These are phyloP conservation scores for Fregata magnificens DNA, from an alignment of 2,113 vertebrate genomes.

Conservation along the genomic window DNA sequence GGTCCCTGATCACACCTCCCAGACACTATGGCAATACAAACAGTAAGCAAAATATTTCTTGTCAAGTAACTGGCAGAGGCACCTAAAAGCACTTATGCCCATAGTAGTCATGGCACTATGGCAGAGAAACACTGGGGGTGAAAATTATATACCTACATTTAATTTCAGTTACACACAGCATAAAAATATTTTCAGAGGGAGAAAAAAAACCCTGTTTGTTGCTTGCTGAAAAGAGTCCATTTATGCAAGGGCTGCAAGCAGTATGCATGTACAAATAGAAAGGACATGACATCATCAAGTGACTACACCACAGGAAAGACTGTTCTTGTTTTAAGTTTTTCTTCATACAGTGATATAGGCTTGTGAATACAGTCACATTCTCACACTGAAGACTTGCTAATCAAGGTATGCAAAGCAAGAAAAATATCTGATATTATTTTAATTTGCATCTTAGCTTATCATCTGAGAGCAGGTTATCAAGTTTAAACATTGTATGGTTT, in stretches of 20 bases:
- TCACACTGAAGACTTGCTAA: neutral
- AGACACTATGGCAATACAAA: neutral
- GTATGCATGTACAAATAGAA: neutral
- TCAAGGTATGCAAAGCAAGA: neutral
- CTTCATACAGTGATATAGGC: neutral
- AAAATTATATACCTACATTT: neutral
- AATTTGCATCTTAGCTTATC: neutral
- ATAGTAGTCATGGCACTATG: accelerated
- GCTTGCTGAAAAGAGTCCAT: neutral
- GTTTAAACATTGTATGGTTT: neutral
- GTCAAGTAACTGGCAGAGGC: neutral
- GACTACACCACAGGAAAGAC: neutral
- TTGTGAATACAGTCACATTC: neutral
- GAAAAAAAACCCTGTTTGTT: neutral
- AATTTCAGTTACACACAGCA: neutral
- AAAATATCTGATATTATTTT: neutral
- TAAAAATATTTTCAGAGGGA: neutral
- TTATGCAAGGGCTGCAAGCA: neutral
- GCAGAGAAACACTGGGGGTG: neutral
- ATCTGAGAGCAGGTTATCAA: neutral
- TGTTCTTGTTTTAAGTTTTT: neutral
- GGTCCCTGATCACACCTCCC: neutral
- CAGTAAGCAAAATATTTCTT: neutral
- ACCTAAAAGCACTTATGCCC: neutral
- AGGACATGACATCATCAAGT: neutral